Conservation (phyloP, 2,113 vertebrate species). For the Corythaeola cristata region DNA sequence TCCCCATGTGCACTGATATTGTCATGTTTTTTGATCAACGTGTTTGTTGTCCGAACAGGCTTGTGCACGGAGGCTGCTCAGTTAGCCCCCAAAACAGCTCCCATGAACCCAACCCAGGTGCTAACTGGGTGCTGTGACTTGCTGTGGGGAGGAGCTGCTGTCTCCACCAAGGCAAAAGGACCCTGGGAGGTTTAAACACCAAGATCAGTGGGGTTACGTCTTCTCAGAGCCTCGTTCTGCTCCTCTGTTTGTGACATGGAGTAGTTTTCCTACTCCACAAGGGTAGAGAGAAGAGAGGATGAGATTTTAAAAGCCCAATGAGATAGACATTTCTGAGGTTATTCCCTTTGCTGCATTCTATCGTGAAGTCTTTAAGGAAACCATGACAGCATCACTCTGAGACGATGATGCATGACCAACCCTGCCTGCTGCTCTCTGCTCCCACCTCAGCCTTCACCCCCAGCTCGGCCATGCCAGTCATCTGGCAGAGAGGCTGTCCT, state of each 20-base stretch:
- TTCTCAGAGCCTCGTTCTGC: not conserved
- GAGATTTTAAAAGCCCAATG: not conserved
- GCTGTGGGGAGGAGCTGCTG: not conserved
- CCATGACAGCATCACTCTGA: not conserved
- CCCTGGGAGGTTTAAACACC: not conserved
- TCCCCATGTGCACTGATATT: not conserved
- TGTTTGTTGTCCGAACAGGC: not conserved
- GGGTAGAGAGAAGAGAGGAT: not conserved
- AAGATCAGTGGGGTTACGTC: not conserved
- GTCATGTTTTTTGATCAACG: rapidly evolving
- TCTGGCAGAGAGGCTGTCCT: not conserved
- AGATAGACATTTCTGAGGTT: not conserved
- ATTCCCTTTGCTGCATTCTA: not conserved
- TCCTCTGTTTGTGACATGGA: not conserved
- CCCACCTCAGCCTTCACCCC: not conserved
- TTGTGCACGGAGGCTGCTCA: not conserved
- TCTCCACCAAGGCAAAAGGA: not conserved
- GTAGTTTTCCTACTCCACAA: not conserved
- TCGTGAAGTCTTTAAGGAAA: not conserved
- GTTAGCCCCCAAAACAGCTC: not conserved
- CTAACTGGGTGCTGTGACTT: not conserved
- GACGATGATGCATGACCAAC: rapidly evolving
- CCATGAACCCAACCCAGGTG: not conserved
- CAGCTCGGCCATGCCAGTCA: not conserved
- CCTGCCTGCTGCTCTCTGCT: not conserved